Conservation (phyloP, 2,113 vertebrate genomes). For the Leucoraja erinaceus region DNA sequence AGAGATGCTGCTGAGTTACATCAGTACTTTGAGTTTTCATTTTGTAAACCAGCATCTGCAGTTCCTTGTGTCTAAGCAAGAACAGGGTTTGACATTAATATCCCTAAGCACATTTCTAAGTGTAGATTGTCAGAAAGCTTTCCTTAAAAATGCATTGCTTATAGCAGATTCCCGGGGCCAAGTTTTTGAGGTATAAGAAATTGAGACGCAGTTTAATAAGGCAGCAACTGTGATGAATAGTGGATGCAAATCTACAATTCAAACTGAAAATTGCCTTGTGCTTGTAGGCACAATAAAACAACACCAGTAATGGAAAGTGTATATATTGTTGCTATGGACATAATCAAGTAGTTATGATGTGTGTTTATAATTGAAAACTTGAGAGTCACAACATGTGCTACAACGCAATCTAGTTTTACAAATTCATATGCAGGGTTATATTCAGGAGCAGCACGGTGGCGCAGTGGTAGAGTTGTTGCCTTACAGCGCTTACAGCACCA, state of each 20-base stretch:
- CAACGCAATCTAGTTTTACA: neutral
- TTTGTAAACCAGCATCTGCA: no score
- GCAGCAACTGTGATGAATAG: no score
- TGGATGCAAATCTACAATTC: constrained; percentile 26
- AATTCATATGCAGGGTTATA: no score
- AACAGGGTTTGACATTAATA: neutral
- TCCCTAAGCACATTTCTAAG: neutral
- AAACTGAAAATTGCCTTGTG: neutral
- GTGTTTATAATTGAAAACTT: neutral
- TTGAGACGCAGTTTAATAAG: neutral
- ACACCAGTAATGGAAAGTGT: neutral
- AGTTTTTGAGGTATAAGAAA: neutral
- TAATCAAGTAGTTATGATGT: neutral
- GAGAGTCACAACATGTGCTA: neutral
- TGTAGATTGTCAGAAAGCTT: neutral
- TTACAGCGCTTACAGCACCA: no score
- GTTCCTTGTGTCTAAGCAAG: neutral
- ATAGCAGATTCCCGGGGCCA: neutral
- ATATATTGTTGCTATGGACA: neutral
- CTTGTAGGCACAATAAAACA: neutral
- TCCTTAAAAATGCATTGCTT: neutral
- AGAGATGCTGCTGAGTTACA: no score
- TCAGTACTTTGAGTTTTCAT: no score
- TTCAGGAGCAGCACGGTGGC: no score
- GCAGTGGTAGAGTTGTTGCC: no score